Base-by-base conservation (phyloP, 2,888 invertebrate species). In the Hermaeophaga mercurialis region DNA sequence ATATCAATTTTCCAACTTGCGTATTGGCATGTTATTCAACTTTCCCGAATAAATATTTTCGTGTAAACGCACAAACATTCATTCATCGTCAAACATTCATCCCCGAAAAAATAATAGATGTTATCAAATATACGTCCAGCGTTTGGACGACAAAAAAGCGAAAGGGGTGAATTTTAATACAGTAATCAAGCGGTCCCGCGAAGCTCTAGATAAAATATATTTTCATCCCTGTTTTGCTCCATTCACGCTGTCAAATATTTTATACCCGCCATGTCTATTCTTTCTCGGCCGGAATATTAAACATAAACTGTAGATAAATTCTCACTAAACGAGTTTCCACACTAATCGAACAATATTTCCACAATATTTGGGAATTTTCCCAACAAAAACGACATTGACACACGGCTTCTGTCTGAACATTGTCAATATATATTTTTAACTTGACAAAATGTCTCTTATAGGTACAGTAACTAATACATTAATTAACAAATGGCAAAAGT, bases 181-280 rank as follows among this genome's bases (percentile, higher is more conserved):
- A 44, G 44, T 44, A 44, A 44, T 44, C 9, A 44, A 44, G 44
- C 44, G 44, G 26, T 44, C 44, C 28, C 26, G 26, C 17, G n/a
- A 14, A 28, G 44, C 19, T 28, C 24, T 28, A 17, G 44, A 44
- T 44, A 44, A 44, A 44, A 44, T 44, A 15, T 44, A 44, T 44
- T 28, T 24, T 44, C 44, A 28, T 44, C 44, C 44, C 53, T 56
- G 47, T 49, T 38, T 43, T 36, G 43, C 48, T 45, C 46, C 50
- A 38, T 48, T 53, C 43, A 43, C 48, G 44, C 44, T 38, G 54
- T 58, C 59, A 49, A 57, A 59, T 59, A 59, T 57, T 61, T 57
- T 54, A 61, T 54, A 54, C 46, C 19, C 19, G 39, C 39, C 19
- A 19, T 39, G 39, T 39, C 39, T 39, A 39, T 39, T 39, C 39